These are phyloP conservation scores for Volucella inanis DNA, from an alignment of 2,888 invertebrate genomes.

Conservation along the genomic window DNA sequence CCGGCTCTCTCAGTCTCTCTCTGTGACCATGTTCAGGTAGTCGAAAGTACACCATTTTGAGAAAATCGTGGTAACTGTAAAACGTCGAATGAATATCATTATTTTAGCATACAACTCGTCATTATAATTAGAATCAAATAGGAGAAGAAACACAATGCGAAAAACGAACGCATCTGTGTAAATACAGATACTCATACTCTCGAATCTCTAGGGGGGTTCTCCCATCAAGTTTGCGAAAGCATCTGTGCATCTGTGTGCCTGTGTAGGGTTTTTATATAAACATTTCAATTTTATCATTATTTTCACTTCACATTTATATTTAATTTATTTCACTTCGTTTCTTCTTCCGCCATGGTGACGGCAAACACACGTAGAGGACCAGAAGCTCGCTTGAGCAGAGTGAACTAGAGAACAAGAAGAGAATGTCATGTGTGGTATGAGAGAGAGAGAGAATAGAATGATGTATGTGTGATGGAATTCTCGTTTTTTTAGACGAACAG, in stretches of 20 bases:
- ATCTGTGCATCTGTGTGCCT: background rate
- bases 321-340: slow-evolving; percentile 70
- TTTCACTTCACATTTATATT: slow-evolving; percentile 65
- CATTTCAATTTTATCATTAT: slow-evolving; percentile 67
- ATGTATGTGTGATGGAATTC: slow-evolving; percentile 61
- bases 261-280: slow-evolving; percentile 4
- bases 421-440: slow-evolving; percentile 48
- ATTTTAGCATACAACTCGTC: slow-evolving; percentile 46
- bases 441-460: slow-evolving; percentile 33
- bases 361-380: slow-evolving; percentile 45
- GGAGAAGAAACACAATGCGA: slow-evolving; percentile 7
- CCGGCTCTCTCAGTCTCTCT: background rate
- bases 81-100: slow-evolving; percentile 47
- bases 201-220: slow-evolving; percentile 13
- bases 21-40: background rate
- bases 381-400: background rate
- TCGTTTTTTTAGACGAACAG: slow-evolving; percentile 25
- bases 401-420: slow-evolving; percentile 10
- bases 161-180: slow-evolving; percentile 33
- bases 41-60: slow-evolving; percentile 21
- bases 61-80: slow-evolving; percentile 41
- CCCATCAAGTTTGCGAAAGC: background rate
- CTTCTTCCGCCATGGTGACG: slow-evolving; percentile 64
- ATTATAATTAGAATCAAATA: slow-evolving; percentile 59
- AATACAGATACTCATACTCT: slow-evolving; percentile 8